A percentile compares a stretch with the other conserved stretches of the same genome.
These are phyloP conservation scores for Epirrita christyi DNA, from an alignment of 2,888 invertebrate species.

Conservation along the genomic window DNA sequence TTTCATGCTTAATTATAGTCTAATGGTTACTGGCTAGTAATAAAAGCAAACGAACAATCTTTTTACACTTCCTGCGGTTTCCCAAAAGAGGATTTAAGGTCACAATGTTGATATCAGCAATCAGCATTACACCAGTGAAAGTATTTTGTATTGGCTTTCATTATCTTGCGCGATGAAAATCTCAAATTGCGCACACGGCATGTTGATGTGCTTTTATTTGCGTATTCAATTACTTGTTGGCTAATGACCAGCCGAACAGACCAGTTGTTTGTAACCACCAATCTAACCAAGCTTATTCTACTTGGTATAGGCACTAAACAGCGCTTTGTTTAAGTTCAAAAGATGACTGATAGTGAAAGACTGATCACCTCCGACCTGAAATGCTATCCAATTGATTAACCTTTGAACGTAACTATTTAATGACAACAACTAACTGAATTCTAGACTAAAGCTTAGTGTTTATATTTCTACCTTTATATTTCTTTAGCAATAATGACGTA, in stretches of 20 bases:
- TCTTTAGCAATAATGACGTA: no score
- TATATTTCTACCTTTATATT: no score
- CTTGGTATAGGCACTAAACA: no score
- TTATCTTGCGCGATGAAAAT: constrained; percentile 75
- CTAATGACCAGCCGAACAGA: constrained; percentile 57
- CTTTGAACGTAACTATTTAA: no score
- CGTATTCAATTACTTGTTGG: constrained; percentile 72
- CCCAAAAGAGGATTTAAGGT: constrained; percentile 76
- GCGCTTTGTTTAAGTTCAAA: no score
- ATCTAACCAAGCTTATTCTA: no score
- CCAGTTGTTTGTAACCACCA: constrained; percentile 11
- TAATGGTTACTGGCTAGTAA: constrained; percentile 47
- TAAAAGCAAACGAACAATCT: constrained; percentile 54
- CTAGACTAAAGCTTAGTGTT: no score
- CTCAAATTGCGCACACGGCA: constrained; percentile 75
- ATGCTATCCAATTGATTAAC: no score
- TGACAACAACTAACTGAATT: no score
- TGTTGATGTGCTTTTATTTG: constrained; percentile 72
- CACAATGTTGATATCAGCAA: constrained; percentile 52
- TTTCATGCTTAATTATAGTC: constrained; percentile 46
- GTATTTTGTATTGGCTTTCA: constrained; percentile 74
- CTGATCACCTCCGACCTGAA: no score
- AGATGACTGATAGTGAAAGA: no score
- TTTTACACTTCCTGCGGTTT: constrained; percentile 74
- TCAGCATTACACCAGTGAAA: constrained; percentile 68